Evolutionary conservation across 2,888 invertebrate genomes (phyloP), one percentile per base, ranked within the genome.

Genomic region (Spodoptera littoralis): DNA sequence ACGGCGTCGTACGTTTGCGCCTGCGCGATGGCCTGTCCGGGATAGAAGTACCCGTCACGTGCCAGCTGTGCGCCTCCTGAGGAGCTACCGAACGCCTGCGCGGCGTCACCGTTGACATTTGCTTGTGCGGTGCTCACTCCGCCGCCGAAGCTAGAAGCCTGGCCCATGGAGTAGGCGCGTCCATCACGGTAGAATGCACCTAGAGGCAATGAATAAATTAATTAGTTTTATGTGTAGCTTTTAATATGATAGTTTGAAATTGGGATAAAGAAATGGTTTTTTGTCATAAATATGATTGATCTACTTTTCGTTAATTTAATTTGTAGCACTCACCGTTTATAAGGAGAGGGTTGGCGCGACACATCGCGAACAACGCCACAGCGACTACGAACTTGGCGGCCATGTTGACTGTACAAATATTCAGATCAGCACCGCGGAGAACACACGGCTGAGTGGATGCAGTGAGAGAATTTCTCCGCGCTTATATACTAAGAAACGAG

Each of bases 391-490:
- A 85, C 80, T 88, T 94, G 70, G 88, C 85, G 66, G 92, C 94
- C 94, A 94, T 93, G 70, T 77, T 69, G 11, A 51, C 48, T 36
- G 30, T 36, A 85, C 88, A 50, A 51, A 55, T 69, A 70, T 62
- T 84, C 65, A 79, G 82, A 55, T 80, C 60, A 63, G 78, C 76
- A 76, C 79, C 60, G 76, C 80, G 71, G 84, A 88, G 82, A 85
- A 86, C 85, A 88, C 82, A 81, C 86, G 79, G 84, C 65, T 86
- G 88, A 92, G 85, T 93, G 92, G 89, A 92, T 93, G 88, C 80
- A 85, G 94, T 87, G 93, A 94, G 89, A 94, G 94, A 90, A 93
- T 94, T 94, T 94, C 94, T 91, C 92, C 88, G 84, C 81, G 89
- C 82, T 92, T 94, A 87, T 93, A 94, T 94, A 94, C 86, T 70